Percentiles rank a stretch among this genome's conserved stretches.
phyloP scores from a whole-genome alignment of 2,888 invertebrate genomes.

The Acanthococcus lagerstroemiae region DNA sequence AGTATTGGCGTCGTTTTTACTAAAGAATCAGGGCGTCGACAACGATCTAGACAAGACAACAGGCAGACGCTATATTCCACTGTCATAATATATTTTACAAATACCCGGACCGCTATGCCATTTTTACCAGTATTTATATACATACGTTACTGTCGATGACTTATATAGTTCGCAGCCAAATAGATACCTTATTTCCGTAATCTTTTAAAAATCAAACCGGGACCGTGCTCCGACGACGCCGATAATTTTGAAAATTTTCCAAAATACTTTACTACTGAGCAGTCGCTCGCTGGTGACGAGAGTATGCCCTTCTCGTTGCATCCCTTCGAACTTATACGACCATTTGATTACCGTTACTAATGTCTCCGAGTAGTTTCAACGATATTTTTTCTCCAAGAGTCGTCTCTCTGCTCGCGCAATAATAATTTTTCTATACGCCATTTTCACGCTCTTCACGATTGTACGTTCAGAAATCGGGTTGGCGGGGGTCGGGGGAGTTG shows the following conservation, averaged over 20 bases:
- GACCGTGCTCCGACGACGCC: neutral
- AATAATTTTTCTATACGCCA: no score
- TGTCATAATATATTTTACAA: constrained; percentile 14
- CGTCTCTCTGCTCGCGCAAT: no score
- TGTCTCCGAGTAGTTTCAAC: no score
- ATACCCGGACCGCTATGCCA: constrained; percentile 2
- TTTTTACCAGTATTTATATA: constrained; percentile 8
- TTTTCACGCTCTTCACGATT: no score
- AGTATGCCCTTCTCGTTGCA: no score
- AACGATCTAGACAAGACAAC: constrained; percentile 29
- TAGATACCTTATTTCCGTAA: neutral
- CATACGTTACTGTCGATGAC: constrained; percentile 11
- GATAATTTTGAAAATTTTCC: neutral
- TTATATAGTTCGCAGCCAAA: neutral
- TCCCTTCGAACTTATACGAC: no score
- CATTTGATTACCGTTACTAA: no score
- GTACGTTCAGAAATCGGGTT: no score
- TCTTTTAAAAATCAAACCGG: neutral
- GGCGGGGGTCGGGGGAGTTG: no score
- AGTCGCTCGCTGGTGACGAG: no score
- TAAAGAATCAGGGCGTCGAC: constrained; percentile 20
- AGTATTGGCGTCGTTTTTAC: constrained; percentile 24
- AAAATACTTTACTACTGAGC: no score
- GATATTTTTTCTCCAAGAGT: no score
- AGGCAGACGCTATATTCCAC: constrained; percentile 16